Base-by-base conservation (phyloP, 2,113 vertebrate genomes). In the Phyllopteryx taeniolatus region DNA sequence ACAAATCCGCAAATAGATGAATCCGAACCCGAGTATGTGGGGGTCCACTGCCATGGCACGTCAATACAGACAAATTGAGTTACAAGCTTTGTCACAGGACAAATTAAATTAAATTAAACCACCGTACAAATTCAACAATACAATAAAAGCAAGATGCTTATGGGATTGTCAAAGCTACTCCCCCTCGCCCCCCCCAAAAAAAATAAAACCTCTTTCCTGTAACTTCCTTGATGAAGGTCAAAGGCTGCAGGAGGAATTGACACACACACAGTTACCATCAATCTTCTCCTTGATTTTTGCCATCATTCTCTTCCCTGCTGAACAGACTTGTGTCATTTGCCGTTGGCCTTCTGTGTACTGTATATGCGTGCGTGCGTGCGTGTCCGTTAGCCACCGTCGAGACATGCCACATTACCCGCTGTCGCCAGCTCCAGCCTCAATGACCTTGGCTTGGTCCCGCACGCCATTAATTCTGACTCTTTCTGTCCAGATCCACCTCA, bases 241-340 rank as follows among this genome's bases (percentile, higher is more conserved):
- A 65, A 65, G 63, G 20, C 63, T 65, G 39, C 43, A 46, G 63
- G 63, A 46, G 46, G 63, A 65, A 31, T 31, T 46, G 44, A 31
- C 65, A 74, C 63, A 80, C 83, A 83, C 83, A 6, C 68, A 43
- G 67, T 44, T 61, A 59, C 79, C 79, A 90, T 89, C 78, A 84
- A 83, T 89, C 90, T 81, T 68, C 70, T 68, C 67, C 60, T 70
- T 81, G 75, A 53, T 79, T 76, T 85, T 64, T 42, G 2, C 78
- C 78, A 80, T 76, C 81, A 80, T 66, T 66, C 62, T 79, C 68
- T 79, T 82, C 89, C 86, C 87, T 64, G 86, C 87, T 80, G 85
- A 72, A 84, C 83, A 84, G 73, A 87, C 81, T 79, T 22, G 71
- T 82, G 79, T 89, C 87, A 86, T 89, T 87, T 89, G 85, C 85